Percentiles rank a stretch among this genome's conserved stretches.
Conservation (phyloP, 2,113 vertebrate genomes). For the Larimichthys polyactis region DNA sequence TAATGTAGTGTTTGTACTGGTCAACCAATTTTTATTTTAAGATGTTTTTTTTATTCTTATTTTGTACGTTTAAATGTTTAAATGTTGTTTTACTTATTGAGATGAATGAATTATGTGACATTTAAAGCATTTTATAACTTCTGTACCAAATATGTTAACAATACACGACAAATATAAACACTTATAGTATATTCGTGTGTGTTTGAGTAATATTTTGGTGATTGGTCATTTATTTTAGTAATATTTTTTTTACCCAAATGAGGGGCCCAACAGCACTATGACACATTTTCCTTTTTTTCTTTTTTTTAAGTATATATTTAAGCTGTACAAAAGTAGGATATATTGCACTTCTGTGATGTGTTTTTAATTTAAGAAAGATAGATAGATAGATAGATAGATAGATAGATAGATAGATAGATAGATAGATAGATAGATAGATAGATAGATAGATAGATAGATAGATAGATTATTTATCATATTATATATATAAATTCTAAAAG, state of each 20-base stretch:
- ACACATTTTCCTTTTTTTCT: not conserved
- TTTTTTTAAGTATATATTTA: not conserved
- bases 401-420: too few species aligned
- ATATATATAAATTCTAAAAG: too few species aligned
- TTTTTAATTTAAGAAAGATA: not conserved
- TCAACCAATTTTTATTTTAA: too few species aligned
- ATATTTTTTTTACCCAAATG: too few species aligned
- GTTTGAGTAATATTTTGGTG: too few species aligned
- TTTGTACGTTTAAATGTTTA: not conserved
- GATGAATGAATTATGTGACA: not conserved
- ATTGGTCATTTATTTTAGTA: too few species aligned
- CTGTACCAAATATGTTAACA: not conserved
- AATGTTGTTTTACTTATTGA: not conserved
- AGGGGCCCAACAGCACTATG: not conserved
- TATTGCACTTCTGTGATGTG: not conserved
- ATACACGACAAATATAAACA: not conserved
- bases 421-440: too few species aligned
- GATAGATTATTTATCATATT: too few species aligned
- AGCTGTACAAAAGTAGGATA: not conserved
- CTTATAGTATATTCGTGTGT: too few species aligned
- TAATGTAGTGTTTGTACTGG: constrained; percentile 62
- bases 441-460: too few species aligned
- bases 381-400: not conserved
- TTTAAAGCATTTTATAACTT: not conserved
- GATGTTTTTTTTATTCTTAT: not conserved